Evolutionary conservation across 2,797 vertebrate species (phyloP), one percentile per base, ranked within the genome.

Genomic region (Astyanax mexicanus): DNA sequence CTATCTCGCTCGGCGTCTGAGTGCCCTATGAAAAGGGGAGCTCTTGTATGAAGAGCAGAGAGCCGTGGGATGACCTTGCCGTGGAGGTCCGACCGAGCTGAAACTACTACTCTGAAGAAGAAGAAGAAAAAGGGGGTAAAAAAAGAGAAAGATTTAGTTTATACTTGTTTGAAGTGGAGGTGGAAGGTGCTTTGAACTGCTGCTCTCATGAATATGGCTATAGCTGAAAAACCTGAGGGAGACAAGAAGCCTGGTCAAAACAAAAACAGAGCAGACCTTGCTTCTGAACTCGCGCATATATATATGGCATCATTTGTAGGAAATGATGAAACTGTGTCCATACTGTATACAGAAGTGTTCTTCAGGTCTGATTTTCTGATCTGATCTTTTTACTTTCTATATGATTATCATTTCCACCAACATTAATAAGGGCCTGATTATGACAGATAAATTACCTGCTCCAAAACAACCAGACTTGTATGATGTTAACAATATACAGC

Each of bases 51-150:
- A 52, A 62, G 79, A 81, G 81, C 74, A 73, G 65, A 77, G 61
- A 73, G 71, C 75, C 65, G 60, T 75, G 78, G 67, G 55, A 75
- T 82, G 81, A 84, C 81, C 83, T 84, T 92, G 77, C 83, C 74
- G 80, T 72, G 64, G 60, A 81, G 81, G 91, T 85, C 92, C 92
- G 92, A 92, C 89, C 83, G 88, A 92, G 91, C 91, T 94, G 94
- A 94, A 94, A 94, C 94, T 92, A 93, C 93, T 94, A 93, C 93
- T 94, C 93, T 92, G 93, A 91, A 88, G 92, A 93, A 92, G 78
- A 75, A 51, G 58, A 93, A 92, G 91, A n/a, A n/a, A n/a, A n/a
- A 64, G 57, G 66, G 75, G 44, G 55, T 92, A 54, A 92, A 70
- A 76, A 82, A 66, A 70, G 21, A 70, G 78, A 69, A 49, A 64